Conservation (phyloP, 2,888 invertebrate genomes). For the Copidosoma aretas region DNA sequence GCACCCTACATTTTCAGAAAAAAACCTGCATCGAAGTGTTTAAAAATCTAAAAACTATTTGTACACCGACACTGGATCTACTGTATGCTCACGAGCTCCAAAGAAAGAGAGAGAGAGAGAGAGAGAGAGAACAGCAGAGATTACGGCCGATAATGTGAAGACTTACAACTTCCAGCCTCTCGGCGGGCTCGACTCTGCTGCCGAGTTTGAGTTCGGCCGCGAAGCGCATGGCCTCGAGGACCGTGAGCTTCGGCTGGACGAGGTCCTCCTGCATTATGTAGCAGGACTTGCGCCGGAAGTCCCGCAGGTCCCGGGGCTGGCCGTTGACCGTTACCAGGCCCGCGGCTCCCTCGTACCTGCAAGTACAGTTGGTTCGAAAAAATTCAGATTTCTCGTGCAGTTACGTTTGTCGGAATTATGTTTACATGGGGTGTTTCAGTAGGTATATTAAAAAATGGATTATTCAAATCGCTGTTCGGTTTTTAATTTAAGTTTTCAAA, state of each 20-base stretch:
- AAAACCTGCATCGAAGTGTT: not conserved
- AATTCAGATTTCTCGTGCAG: not conserved
- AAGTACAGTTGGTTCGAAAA: slow-evolving; percentile 35
- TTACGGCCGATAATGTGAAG: not conserved
- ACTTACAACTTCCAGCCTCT: slow-evolving; percentile 78
- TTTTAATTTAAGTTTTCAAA: no score
- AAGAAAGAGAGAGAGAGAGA: not conserved
- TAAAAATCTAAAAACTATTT: not conserved
- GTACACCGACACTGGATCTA: no score
- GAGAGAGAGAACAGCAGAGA: slow-evolving; percentile 1
- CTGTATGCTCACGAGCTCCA: no score
- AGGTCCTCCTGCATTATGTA: slow-evolving; percentile 96
- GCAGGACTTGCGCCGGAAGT: slow-evolving; percentile 86
- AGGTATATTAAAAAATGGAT: no score
- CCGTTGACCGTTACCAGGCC: slow-evolving; percentile 84
- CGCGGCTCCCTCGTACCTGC: slow-evolving; percentile 71
- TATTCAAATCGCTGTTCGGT: no score
- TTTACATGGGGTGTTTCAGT: no score
- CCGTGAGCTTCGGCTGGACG: slow-evolving; percentile 84
- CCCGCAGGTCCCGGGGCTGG: slow-evolving; percentile 74
- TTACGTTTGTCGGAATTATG: not conserved
- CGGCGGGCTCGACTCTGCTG: slow-evolving; percentile 65
- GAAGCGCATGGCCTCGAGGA: slow-evolving; percentile 85
- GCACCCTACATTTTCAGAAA: no score
- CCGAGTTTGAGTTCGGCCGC: slow-evolving; percentile 91